Evolutionary conservation across 1,140 invertebrate species (phyloP).

Genomic region (Drosophila sp.): DNA sequence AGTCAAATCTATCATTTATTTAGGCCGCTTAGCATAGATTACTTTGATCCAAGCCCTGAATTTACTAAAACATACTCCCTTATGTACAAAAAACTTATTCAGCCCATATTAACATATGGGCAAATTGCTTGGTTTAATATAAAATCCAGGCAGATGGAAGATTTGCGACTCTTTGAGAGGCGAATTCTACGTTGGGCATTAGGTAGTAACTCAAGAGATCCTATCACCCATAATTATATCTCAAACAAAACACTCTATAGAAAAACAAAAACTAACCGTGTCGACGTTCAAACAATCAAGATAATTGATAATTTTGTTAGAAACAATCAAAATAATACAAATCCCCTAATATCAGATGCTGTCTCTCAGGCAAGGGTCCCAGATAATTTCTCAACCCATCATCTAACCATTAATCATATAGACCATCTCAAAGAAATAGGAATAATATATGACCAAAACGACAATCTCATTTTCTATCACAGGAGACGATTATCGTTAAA

Average conservation of each 20-base stretch:
- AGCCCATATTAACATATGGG: conserved; percentile 12
- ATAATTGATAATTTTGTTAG: background rate
- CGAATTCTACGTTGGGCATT: background rate
- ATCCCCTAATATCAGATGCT: background rate
- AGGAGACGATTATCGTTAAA: background rate
- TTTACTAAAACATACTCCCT: background rate
- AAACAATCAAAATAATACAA: background rate
- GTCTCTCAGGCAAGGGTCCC: background rate
- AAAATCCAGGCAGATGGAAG: background rate
- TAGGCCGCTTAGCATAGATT: background rate
- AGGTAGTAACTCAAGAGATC: background rate
- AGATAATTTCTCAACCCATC: background rate
- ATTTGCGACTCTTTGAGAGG: conserved; percentile 5
- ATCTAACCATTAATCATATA: conserved; percentile 8
- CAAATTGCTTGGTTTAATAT: conserved; percentile 12
- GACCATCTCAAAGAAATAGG: background rate
- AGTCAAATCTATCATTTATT: background rate
- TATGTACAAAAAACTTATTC: conserved; percentile 15
- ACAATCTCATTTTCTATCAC: conserved; percentile 23
- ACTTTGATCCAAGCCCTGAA: background rate
- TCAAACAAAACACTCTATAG: background rate
- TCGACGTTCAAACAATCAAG: conserved; percentile 12
- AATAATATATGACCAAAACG: background rate
- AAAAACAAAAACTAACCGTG: background rate
- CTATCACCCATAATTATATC: background rate